Conservation (phyloP, 2,797 vertebrate species). For the Picus viridis region DNA sequence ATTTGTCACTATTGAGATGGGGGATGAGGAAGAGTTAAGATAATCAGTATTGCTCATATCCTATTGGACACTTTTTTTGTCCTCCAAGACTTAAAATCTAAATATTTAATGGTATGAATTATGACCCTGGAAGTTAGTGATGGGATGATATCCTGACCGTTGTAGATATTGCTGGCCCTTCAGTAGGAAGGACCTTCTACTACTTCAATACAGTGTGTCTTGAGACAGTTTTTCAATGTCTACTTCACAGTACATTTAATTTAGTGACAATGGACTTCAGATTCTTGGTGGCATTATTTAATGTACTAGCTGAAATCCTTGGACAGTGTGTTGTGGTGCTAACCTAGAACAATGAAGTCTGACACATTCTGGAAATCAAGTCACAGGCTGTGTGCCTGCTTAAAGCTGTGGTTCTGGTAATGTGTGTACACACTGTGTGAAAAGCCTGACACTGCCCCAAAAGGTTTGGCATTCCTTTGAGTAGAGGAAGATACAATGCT, state of each 20-base stretch:
- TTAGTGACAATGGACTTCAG: not conserved
- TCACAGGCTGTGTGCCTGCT: not conserved
- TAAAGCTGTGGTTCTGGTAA: not conserved
- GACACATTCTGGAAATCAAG: not conserved
- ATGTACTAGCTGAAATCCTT: not conserved
- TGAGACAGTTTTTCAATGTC: not conserved
- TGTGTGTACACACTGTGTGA: not conserved
- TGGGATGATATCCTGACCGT: not conserved
- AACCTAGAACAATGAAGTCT: not conserved
- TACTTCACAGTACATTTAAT: not conserved
- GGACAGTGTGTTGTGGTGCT: not conserved
- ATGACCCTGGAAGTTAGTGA: not conserved
- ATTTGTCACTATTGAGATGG: not conserved
- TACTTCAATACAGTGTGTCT: not conserved
- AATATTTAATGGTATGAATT: not conserved
- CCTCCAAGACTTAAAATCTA: not conserved
- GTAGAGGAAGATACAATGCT: rapidly evolving
- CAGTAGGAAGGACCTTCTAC: not conserved
- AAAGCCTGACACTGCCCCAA: not conserved
- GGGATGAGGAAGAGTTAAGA: not conserved
- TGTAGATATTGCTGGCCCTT: not conserved
- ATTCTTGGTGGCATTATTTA: rapidly evolving
- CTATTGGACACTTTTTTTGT: not conserved
- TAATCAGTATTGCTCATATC: not conserved
- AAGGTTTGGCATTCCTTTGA: not conserved